Evolutionary conservation across 2,888 invertebrate species (phyloP), one percentile per base, ranked within the genome.

Genomic region (Pecten maximus): DNA sequence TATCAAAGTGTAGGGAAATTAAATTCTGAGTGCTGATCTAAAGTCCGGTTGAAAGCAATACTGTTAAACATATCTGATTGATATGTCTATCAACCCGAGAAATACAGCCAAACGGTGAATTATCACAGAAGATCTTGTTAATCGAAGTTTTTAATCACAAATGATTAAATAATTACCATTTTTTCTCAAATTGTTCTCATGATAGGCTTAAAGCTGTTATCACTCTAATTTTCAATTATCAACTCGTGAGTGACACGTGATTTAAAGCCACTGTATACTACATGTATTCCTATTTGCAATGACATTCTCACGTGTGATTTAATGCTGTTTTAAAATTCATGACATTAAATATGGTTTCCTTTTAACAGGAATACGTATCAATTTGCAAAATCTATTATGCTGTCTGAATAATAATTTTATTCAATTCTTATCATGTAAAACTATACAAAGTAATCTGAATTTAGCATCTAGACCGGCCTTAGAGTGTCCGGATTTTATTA

Each of bases 271-370:
- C 44, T 44, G 6, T 74, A 74, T 6, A 74, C 74, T 15, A 12
- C 8, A 35, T 74, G 10, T 74, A 35, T 35, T 28, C 10, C 35
- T 44, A 23, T 74, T 12, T 35, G 35, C 60, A 60, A 3, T 3
- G 23, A 1, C 48, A 48, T 23, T 54, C n/a, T 54, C 23, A 54
- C 54, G 54, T 54, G 19, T 54, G 54, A 54, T 54, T 54, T 54
- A n/a, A 54, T 54, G 19, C 54, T 54, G 54, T 54, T 54, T 54
- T n/a, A 54, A 54, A 54, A 54, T 54, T 54, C 54, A 54, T 54
- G 23, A 54, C 19, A 19, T 54, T 6, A 54, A 54, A 54, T 23
- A 8, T 54, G 6, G 0, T 54, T 54, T 54, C 23, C 54, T 35
- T 74, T 74, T 74, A 28, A 10, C 74, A 28, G 28, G 23, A 23